Percentiles rank a stretch among this genome's conserved stretches.
These are phyloP conservation scores for Peromyscus nudipes DNA, from an alignment of 2,797 vertebrate species.

Conservation along the genomic window DNA sequence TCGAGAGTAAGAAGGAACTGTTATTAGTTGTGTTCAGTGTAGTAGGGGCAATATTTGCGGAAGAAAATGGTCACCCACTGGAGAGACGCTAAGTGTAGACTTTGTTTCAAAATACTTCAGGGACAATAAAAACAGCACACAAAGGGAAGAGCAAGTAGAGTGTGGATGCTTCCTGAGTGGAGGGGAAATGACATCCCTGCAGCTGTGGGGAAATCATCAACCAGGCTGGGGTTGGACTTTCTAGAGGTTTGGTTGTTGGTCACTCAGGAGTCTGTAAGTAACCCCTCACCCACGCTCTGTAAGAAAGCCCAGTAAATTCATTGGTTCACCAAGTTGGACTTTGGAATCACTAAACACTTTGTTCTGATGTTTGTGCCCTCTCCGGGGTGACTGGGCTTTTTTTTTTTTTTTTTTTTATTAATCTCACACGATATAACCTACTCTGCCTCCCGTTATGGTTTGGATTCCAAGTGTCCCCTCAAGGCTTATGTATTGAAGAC, in stretches of 20 bases:
- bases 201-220: neutral
- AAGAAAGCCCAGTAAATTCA: neutral
- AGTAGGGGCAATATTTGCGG: neutral
- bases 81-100: neutral
- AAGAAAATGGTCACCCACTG: constrained; percentile 25
- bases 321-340: neutral
- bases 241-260: neutral
- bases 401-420: too few relatives aligned
- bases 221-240: neutral
- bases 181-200: neutral
- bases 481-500: neutral
- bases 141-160: neutral
- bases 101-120: constrained; percentile 40
- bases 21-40: constrained; percentile 28
- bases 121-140: neutral
- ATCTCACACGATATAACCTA: neutral
- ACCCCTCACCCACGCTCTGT: neutral
- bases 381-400: neutral
- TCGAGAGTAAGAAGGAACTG: neutral
- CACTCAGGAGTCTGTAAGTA: neutral
- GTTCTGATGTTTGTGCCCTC: neutral
- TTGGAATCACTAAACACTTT: neutral
- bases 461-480: neutral
- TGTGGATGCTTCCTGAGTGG: neutral
- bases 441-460: neutral